A percentile compares a stretch with the other conserved stretches of the same genome.
Evolutionary conservation across 1,140 invertebrate genomes (phyloP).

Genomic region (Bombus polaris): DNA sequence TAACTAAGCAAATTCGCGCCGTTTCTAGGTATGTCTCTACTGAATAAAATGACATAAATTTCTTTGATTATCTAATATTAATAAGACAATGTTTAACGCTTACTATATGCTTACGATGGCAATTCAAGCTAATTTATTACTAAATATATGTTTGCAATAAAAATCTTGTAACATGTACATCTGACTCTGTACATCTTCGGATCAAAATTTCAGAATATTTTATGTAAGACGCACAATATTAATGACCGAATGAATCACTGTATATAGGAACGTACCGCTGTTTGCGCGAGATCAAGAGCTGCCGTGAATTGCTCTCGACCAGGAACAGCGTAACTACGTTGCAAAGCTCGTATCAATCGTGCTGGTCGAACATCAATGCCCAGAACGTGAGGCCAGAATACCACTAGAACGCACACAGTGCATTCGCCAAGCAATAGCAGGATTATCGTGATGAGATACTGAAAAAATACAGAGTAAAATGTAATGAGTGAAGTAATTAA

Average conservation of each 20-base stretch:
- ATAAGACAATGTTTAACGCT: too few relatives aligned
- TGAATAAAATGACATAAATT: too few relatives aligned
- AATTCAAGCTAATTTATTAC: too few relatives aligned
- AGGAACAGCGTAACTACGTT: slow-evolving; percentile 89
- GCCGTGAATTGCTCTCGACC: slow-evolving; percentile 89
- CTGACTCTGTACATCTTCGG: too few relatives aligned
- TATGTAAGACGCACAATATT: too few relatives aligned
- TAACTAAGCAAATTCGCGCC: too few relatives aligned
- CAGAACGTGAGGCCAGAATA: slow-evolving; percentile 91
- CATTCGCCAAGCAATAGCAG: slow-evolving; percentile 88
- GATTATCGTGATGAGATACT: slow-evolving; percentile 90
- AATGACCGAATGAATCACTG: neutral
- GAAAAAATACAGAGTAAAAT: slow-evolving; percentile 56
- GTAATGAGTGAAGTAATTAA: slow-evolving; percentile 2
- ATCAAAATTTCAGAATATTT: too few relatives aligned
- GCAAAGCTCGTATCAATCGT: slow-evolving; percentile 87
- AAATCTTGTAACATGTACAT: too few relatives aligned
- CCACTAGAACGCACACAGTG: slow-evolving; percentile 87
- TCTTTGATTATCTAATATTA: too few relatives aligned
- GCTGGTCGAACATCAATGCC: slow-evolving; percentile 87
- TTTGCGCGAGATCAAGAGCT: slow-evolving; percentile 90
- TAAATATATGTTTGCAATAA: too few relatives aligned
- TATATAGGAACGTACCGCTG: slow-evolving; percentile 80
- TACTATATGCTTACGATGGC: too few relatives aligned
- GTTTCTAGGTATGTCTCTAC: too few relatives aligned